Conservation (phyloP, 1,140 invertebrate genomes). For the Macrostomum lignano region DNA sequence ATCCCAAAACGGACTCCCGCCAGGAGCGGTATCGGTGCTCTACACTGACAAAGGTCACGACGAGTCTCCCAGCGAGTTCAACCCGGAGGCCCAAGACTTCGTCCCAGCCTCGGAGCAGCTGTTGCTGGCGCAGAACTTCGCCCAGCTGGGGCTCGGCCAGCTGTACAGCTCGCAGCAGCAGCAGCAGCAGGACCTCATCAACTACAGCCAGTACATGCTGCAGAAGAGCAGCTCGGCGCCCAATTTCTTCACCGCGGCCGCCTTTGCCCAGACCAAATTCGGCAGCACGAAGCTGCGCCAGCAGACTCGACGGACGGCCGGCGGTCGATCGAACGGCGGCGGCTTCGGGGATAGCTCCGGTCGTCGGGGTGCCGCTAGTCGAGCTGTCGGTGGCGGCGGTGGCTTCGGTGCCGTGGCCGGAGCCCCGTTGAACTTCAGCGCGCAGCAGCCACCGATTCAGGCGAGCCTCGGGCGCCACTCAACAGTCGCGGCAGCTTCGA, state of each 20-base stretch:
- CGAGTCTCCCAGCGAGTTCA: slow-evolving; percentile 67
- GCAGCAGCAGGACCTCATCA: slow-evolving; percentile 8
- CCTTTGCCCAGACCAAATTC: slow-evolving; percentile 92
- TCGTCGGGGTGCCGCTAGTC: too few relatives aligned
- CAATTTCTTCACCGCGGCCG: slow-evolving; percentile 53
- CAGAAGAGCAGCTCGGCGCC: slow-evolving; percentile 42
- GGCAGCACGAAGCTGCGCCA: slow-evolving; percentile 89
- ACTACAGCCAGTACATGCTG: slow-evolving; percentile 38
- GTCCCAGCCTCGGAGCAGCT: slow-evolving; percentile 13
- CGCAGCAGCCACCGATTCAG: too few relatives aligned
- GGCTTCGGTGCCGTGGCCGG: too few relatives aligned
- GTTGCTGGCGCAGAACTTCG: slow-evolving; percentile 8
- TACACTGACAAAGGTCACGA: too few relatives aligned
- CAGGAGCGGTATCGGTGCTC: too few relatives aligned
- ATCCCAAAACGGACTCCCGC: too few relatives aligned
- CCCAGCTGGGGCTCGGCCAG: slow-evolving; percentile 4
- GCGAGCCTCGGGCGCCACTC: too few relatives aligned
- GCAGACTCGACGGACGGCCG: slow-evolving; percentile 63
- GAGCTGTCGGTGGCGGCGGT: too few relatives aligned
- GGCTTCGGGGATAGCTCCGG: too few relatives aligned
- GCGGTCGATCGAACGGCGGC: too few relatives aligned
- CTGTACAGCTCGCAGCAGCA: slow-evolving; percentile 10
- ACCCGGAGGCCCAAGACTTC: slow-evolving; percentile 78
- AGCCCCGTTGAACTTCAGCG: too few relatives aligned
- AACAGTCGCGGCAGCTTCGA: too few relatives aligned